Base-by-base conservation (phyloP, 2,888 invertebrate genomes). In the Agonopterix subpropinquella region DNA sequence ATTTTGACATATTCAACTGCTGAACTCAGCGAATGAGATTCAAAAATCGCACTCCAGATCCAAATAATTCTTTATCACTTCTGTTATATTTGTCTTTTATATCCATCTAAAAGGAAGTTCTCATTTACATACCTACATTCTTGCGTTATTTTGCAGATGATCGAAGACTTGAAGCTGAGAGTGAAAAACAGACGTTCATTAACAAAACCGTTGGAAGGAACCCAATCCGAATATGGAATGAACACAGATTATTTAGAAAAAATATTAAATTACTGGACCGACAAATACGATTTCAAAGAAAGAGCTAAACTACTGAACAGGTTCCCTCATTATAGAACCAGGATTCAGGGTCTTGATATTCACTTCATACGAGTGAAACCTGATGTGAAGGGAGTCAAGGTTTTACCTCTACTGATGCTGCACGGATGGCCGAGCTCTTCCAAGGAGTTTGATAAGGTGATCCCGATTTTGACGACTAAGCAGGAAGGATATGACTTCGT, bases 361-460 rank as follows among this genome's bases (percentile, higher is more conserved):
- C 96, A 96, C 72, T 97, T 92, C 66, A 89, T 96, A 28, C 92
- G 92, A 55, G 91, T 89, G 0, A 92, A 91, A 60, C 93, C 94
- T 0, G 57, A 73, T 7, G 70, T 58, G 0, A 65, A 62, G 7
- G 54, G 58, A 4, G 15, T 8, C 4, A 67, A 74, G 53, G 71
- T 83, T 1, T 53, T 93, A 15, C 95, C 96, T 0, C 59, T 97
- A 41, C 74, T 97, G 1, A 61, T 97, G 57, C 68, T 94, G 44
- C 96, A 96, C 63, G 97, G 96, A 11, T 96, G 97, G 97, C 97
- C 96, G 0, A 96, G 96, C 48, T 94, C 94, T 0, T 89, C 96
- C 0, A 92, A 93, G 47, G 96, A 97, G 74, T 96, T 95, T 67
- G 92, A 92, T 62, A 92, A 92, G 59, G 84, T 95, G 8, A 92